phyloP scores from a whole-genome alignment of 64 coral and sea anemone species.

The Montipora capricornis region DNA sequence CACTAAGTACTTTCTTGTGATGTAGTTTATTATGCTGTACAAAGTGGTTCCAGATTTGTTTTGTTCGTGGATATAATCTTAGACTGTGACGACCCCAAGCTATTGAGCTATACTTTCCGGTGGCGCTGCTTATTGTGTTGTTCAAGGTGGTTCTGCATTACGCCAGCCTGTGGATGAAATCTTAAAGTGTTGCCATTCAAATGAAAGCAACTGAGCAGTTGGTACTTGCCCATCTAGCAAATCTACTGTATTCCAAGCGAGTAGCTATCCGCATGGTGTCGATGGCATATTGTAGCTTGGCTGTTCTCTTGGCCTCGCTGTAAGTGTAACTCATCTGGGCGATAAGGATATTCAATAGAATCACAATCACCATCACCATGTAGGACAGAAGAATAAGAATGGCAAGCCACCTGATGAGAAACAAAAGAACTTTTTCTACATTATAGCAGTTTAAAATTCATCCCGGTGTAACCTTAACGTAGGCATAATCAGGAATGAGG shows the following conservation, averaged over 20 bases:
- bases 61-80: too few species aligned
- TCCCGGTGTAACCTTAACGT: too few species aligned
- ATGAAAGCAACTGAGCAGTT: not conserved
- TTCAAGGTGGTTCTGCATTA: not conserved
- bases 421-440: not conserved
- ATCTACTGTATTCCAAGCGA: slow-evolving; percentile 73
- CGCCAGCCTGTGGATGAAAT: not conserved
- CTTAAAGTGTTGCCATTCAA: not conserved
- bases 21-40: not conserved
- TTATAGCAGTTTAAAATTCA: not conserved
- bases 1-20: not conserved
- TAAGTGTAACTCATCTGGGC: slow-evolving; percentile 89
- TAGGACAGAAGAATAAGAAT: slow-evolving; percentile 75
- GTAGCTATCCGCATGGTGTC: slow-evolving; percentile 78
- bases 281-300: slow-evolving; percentile 73
- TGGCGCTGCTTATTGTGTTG: not conserved
- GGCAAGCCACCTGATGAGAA: slow-evolving; percentile 61
- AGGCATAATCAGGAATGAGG: too few species aligned
- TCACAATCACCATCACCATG: slow-evolving; percentile 87
- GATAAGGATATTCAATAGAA: slow-evolving; percentile 81
- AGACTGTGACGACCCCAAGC: too few species aligned
- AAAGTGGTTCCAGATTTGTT: not conserved
- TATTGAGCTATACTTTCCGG: not conserved
- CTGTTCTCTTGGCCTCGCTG: slow-evolving; percentile 78
- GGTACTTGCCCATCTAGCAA: slow-evolving; percentile 54